phyloP scores from a whole-genome alignment of 2,797 vertebrate species.

The Yasuhikotakia modesta region DNA sequence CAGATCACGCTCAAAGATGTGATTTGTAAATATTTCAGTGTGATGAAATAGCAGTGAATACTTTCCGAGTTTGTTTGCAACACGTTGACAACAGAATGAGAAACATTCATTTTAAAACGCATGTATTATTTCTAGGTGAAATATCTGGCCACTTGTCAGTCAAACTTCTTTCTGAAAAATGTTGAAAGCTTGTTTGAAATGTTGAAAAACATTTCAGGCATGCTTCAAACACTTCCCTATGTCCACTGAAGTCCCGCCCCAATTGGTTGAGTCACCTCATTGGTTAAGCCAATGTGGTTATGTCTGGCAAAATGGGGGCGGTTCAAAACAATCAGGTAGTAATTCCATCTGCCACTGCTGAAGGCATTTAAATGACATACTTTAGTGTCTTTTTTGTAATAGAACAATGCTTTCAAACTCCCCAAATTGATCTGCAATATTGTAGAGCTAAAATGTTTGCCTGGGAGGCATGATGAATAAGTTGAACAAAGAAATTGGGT shows the following conservation, averaged over 20 bases:
- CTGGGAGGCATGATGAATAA: conserved; percentile 39
- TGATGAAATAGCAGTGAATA: background rate
- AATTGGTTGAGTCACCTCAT: background rate
- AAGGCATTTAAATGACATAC: background rate
- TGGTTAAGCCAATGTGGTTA: background rate
- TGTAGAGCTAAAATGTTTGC: conserved; percentile 43
- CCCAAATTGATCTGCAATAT: conserved; percentile 41
- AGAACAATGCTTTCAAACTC: conserved; percentile 48
- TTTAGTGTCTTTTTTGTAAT: conserved; percentile 45
- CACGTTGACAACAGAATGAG: background rate
- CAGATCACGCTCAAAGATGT: background rate
- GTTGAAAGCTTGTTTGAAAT: no score
- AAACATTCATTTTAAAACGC: no score
- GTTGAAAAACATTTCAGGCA: background rate
- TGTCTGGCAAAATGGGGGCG: background rate
- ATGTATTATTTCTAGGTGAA: background rate
- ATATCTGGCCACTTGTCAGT: no score
- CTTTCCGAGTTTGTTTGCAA: background rate
- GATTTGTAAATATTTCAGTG: background rate
- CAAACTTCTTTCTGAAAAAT: background rate
- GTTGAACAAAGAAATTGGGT: conserved; percentile 26
- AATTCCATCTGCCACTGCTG: background rate
- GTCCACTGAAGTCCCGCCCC: background rate
- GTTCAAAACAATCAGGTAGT: background rate
- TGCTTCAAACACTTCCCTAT: background rate